Evolutionary conservation across 23 tunicate genomes (phyloP).

Genomic region (Trididemnum miniatum): DNA sequence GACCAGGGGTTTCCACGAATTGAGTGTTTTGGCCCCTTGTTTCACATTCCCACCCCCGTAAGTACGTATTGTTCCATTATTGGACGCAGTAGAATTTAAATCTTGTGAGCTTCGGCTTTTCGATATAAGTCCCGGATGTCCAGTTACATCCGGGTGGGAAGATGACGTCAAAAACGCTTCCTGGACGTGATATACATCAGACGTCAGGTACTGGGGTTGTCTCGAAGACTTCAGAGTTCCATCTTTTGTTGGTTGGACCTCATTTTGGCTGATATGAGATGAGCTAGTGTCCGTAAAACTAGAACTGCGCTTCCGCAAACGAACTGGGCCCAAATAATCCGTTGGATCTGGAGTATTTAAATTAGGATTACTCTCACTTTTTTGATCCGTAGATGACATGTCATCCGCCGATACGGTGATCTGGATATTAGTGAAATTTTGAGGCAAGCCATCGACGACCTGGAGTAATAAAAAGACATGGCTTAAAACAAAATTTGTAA

Average conservation of each 20-base stretch:
- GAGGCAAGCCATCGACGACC: not conserved
- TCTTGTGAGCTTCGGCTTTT: conserved; percentile 38
- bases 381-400: not conserved
- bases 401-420: not conserved
- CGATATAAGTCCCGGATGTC: conserved; percentile 3
- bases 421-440: not conserved
- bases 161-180: not conserved
- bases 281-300: conserved; percentile 51
- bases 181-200: conserved; percentile 28
- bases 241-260: not conserved
- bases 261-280: not conserved
- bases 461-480: too few relatives aligned
- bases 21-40: not conserved
- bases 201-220: conserved; percentile 14
- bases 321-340: not conserved
- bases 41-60: not conserved
- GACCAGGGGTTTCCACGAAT: not conserved
- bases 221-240: not conserved
- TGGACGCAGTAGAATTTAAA: not conserved
- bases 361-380: not conserved
- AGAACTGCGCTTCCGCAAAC: conserved; percentile 67
- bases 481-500: too few relatives aligned
- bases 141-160: not conserved
- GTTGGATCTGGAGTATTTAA: not conserved
- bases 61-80: not conserved